These are phyloP conservation scores for Caiman crocodilus DNA, from an alignment of 2,797 vertebrate species.

Conservation along the genomic window DNA sequence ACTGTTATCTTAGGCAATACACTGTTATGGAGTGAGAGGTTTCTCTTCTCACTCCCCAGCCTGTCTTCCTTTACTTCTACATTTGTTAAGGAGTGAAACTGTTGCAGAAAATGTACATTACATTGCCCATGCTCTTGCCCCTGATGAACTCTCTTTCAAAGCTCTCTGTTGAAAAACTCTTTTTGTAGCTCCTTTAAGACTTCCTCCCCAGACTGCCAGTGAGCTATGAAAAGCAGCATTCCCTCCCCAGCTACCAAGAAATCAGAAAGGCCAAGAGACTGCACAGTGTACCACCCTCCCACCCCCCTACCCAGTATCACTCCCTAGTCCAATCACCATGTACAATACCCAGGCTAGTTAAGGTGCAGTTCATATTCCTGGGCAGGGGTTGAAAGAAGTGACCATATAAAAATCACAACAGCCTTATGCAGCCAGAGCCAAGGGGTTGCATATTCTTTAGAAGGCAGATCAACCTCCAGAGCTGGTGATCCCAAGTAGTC, in stretches of 20 bases:
- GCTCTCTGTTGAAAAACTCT: constrained; percentile 17
- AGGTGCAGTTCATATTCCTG: constrained; percentile 18
- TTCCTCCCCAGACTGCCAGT: constrained; percentile 38
- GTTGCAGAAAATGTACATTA: background rate
- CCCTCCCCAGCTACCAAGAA: constrained; percentile 1
- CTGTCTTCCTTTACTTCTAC: background rate
- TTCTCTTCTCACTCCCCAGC: background rate
- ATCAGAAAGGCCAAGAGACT: constrained; percentile 46
- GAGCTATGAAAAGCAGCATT: constrained; percentile 46
- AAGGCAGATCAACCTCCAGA: background rate
- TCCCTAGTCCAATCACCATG: constrained; percentile 65
- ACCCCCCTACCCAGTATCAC: background rate
- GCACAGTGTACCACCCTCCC: background rate
- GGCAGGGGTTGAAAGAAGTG: background rate
- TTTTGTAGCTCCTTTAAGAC: constrained; percentile 41
- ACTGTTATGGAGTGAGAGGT: background rate
- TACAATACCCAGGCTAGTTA: constrained; percentile 29
- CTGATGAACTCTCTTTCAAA: constrained; percentile 31
- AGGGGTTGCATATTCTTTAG: background rate
- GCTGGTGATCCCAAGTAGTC: background rate
- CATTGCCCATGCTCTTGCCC: background rate
- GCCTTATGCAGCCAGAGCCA: background rate
- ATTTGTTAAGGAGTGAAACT: background rate
- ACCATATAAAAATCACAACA: background rate
- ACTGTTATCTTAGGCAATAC: background rate